Conservation (phyloP, 2,113 vertebrate species). For the Dryoscopus gambensis region DNA sequence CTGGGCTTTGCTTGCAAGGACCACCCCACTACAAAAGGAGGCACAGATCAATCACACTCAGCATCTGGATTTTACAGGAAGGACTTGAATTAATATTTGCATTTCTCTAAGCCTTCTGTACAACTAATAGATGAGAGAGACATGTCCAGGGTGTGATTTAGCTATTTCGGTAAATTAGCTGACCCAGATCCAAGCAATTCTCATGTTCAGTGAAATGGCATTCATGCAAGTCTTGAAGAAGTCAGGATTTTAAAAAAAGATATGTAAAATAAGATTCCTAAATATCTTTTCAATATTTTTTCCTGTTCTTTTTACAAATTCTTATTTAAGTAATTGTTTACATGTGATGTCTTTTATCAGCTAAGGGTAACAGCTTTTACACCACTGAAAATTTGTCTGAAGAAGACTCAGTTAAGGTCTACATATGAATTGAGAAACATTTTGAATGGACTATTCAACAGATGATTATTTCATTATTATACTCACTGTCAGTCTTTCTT, state of each 20-base stretch:
- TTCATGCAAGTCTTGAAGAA: neutral
- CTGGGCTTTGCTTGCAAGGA: neutral
- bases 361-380: neutral
- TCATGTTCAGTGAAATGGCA: neutral
- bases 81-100: neutral
- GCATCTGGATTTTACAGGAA: neutral
- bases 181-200: neutral
- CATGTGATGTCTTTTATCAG: neutral
- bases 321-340: neutral
- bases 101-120: neutral
- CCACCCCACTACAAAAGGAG: neutral
- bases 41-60: neutral
- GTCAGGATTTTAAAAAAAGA: neutral
- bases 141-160: neutral
- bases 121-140: neutral
- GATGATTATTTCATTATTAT: neutral
- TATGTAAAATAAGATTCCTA: neutral
- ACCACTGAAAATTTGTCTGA: neutral
- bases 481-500: neutral
- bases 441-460: neutral
- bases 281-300: neutral
- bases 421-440: neutral
- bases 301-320: neutral
- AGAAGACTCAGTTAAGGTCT: neutral
- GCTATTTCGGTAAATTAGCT: neutral